Base-by-base conservation (phyloP, 1,140 invertebrate species). In the Aethina tumida region DNA sequence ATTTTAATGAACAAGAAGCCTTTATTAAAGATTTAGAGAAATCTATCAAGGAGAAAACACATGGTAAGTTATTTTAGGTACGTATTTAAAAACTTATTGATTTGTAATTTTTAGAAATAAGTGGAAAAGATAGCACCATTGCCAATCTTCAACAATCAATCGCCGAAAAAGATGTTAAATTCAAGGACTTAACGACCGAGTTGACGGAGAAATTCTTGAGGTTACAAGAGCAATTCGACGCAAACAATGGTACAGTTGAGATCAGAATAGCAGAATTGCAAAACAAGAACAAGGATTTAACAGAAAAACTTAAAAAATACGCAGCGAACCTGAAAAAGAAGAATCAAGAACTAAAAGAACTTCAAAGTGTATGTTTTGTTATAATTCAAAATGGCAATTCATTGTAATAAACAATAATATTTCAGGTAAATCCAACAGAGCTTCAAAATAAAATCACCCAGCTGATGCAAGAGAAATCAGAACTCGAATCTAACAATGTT, bases 261-360 rank as follows among this genome's bases (percentile, higher is more conserved):
- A 13, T 50, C 36, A 67, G 63, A 52, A 55, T 77, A 60, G 50
- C 55, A 53, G 55, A 67, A 36, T 30, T 60, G 1, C 51, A 50
- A 6, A 57, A 59, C 26, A 67, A 59, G 41, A 54, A 61, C 26
- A 67, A 71, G 47, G 73, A 79, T 45, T 59, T 71, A 8, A 52
- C 77, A 15, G 79, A 84, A 33, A 84, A 84, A 59, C 70, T 85
- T 56, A 84, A 84, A 48, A 83, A 83, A 45, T 74, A 80, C 45
- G 81, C 80, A 2, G 65, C 75, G 0, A 82, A 74, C 50, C 64
- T 84, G 5, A 85, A 85, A 53, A 82, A 82, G 46, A 83, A 83
- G 54, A 63, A 73, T 33, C 65, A 70, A 28, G 78, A 83, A 36
- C 57, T 83, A 12, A 76, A 84, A 62, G 53, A 60, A n/a, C 65